A percentile compares a stretch with the other conserved stretches of the same genome.
Conservation (phyloP, 2,113 vertebrate species). For the Aplodontia rufa region DNA sequence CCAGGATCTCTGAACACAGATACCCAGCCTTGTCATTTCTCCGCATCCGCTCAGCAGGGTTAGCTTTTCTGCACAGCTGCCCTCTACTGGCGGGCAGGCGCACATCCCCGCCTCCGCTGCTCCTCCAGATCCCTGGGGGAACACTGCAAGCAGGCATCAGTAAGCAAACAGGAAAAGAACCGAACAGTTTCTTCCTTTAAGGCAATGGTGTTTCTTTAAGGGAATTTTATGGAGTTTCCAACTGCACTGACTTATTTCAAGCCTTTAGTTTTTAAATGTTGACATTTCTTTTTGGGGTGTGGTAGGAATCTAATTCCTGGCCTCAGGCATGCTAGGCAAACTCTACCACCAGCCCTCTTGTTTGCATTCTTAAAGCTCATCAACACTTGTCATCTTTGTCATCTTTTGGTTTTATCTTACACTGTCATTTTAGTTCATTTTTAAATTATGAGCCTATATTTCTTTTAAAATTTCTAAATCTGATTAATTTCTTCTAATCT, state of each 20-base stretch:
- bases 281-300: background rate
- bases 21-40: background rate
- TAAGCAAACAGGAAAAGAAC: too few species aligned
- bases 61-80: background rate
- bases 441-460: background rate
- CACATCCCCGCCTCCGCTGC: accelerated
- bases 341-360: too few species aligned
- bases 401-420: background rate
- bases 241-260: background rate
- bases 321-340: too few species aligned
- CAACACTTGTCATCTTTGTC: background rate
- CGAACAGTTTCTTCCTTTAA: background rate
- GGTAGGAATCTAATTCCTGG: too few species aligned
- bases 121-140: background rate
- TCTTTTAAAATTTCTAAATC: background rate
- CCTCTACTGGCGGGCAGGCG: background rate
- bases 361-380: background rate
- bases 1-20: accelerated
- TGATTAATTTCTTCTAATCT: background rate
- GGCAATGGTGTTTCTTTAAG: background rate
- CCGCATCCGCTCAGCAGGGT: accelerated
- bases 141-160: background rate
- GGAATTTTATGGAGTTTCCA: background rate
- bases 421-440: background rate
- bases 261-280: background rate